Conservation (phyloP, 2,888 invertebrate genomes). For the Deroplatys truncata region DNA sequence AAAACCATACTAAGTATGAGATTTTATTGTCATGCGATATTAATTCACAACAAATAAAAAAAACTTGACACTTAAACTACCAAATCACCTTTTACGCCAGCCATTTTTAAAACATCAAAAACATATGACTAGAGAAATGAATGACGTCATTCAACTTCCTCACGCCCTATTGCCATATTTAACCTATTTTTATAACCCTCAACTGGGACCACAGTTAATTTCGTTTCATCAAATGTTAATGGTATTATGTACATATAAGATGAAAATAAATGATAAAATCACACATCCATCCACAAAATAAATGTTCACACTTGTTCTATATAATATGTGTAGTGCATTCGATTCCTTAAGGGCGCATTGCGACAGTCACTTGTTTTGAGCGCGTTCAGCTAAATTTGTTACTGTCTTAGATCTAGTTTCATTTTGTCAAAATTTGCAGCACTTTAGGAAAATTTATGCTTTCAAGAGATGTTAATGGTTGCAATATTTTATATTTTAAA, state of each 20-base stretch:
- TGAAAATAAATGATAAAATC: no score
- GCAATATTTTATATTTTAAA: not conserved
- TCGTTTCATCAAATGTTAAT: no score
- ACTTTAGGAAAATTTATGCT: not conserved
- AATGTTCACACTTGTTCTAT: no score
- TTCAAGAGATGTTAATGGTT: not conserved
- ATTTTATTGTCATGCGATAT: not conserved
- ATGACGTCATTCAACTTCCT: not conserved
- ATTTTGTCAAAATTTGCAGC: not conserved
- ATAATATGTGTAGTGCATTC: no score
- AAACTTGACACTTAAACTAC: not conserved
- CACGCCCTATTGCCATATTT: not conserved
- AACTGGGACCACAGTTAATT: no score
- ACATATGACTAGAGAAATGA: constrained; percentile 1
- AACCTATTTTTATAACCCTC: not conserved
- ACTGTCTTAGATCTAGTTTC: not conserved
- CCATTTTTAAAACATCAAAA: constrained; percentile 36
- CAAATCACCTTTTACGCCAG: constrained; percentile 43
- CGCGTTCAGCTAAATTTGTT: not conserved
- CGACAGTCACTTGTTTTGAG: not conserved
- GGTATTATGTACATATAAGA: no score
- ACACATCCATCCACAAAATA: no score
- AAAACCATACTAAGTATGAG: not conserved
- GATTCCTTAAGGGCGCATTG: not conserved
- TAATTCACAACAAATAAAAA: not conserved